Evolutionary conservation across 2,113 vertebrate genomes (phyloP).

Genomic region (Ceuthmochares aereus): DNA sequence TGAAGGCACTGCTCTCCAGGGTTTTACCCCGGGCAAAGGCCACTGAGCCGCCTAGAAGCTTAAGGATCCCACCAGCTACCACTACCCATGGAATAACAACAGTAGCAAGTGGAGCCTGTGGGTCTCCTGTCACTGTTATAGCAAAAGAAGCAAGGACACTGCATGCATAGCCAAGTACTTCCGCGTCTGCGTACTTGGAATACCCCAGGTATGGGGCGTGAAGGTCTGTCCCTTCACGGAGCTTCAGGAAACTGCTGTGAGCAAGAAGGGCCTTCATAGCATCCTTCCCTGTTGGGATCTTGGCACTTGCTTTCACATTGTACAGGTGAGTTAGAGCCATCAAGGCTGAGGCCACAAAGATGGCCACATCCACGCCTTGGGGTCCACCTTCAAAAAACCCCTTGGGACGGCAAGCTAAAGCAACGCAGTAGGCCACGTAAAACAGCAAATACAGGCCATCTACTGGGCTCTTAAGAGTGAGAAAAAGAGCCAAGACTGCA

Average conservation of each 20-base stretch:
- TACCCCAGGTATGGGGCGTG: conserved; percentile 83
- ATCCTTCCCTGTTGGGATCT: conserved; percentile 72
- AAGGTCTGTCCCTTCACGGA: conserved; percentile 74
- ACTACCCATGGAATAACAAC: conserved; percentile 86
- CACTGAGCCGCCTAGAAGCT: conserved; percentile 80
- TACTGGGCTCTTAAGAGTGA: conserved; percentile 74
- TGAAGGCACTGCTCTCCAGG: conserved; percentile 87
- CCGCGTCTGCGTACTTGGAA: conserved; percentile 87
- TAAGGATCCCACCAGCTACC: conserved; percentile 83
- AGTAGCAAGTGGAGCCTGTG: conserved; percentile 71
- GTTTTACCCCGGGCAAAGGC: conserved; percentile 89
- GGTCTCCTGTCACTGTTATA: conserved; percentile 69
- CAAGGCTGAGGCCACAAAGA: conserved; percentile 80
- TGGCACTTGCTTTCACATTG: conserved; percentile 64
- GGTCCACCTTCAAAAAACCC: conserved; percentile 82
- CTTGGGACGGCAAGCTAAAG: conserved; percentile 78
- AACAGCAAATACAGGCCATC: conserved; percentile 82
- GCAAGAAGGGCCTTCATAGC: conserved; percentile 70
- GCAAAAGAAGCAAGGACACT: conserved; percentile 85
- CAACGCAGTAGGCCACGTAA: conserved; percentile 81
- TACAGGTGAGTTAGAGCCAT: conserved; percentile 78
- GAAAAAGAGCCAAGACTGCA: conserved; percentile 79
- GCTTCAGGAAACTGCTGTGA: conserved; percentile 61
- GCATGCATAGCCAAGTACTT: conserved; percentile 82
- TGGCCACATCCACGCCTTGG: conserved; percentile 81